phyloP scores from a whole-genome alignment of 2,888 invertebrate genomes.

The Mesodorylaimus sp. region DNA sequence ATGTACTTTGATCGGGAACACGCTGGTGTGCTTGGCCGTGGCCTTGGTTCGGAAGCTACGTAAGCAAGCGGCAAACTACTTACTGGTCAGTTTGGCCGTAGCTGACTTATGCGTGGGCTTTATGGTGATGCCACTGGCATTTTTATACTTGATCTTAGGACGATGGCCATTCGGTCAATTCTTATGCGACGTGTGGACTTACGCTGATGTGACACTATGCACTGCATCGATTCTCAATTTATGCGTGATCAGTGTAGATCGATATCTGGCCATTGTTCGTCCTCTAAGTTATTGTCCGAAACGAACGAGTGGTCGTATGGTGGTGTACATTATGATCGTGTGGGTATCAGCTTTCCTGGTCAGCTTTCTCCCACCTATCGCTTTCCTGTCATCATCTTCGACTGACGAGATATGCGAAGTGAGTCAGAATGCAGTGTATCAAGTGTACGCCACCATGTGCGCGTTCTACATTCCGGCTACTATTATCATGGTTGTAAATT shows the following conservation, averaged over 20 bases:
- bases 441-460: slow-evolving; percentile 62
- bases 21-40: slow-evolving; percentile 39
- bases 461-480: slow-evolving; percentile 84
- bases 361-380: slow-evolving; percentile 70
- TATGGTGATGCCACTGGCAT: slow-evolving; percentile 39
- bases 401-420: slow-evolving; percentile 51
- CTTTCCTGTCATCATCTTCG: slow-evolving; percentile 48
- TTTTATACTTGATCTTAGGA: too few relatives aligned
- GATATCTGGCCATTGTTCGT: slow-evolving; percentile 44
- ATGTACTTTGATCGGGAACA: slow-evolving; percentile 34
- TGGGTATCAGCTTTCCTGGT: slow-evolving; percentile 86
- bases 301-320: slow-evolving; percentile 74
- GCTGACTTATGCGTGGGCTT: slow-evolving; percentile 39
- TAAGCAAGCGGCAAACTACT: slow-evolving; percentile 32
- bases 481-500: slow-evolving; percentile 91
- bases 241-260: slow-evolving; percentile 39
- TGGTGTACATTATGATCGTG: slow-evolving; percentile 58
- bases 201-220: slow-evolving; percentile 39
- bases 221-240: slow-evolving; percentile 41
- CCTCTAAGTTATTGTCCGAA: slow-evolving; percentile 86
- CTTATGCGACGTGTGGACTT: too few relatives aligned
- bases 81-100: slow-evolving; percentile 38
- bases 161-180: too few relatives aligned
- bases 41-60: slow-evolving; percentile 36
- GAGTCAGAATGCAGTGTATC: slow-evolving; percentile 81